phyloP scores from a whole-genome alignment of 2,888 invertebrate genomes.

The Lochmaea crataegi region DNA sequence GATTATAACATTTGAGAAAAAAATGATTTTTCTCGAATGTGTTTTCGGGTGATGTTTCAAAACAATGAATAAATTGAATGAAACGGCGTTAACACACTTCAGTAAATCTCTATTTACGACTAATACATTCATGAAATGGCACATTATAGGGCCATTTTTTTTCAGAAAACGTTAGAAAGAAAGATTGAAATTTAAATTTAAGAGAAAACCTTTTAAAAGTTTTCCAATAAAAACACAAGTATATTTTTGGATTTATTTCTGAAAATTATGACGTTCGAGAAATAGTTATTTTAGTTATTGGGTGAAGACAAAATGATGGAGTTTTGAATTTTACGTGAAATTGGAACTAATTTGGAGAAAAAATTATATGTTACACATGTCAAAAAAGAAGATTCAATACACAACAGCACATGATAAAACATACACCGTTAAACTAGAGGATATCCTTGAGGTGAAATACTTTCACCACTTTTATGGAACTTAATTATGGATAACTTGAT shows the following conservation, averaged over 20 bases:
- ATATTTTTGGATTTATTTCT: neutral
- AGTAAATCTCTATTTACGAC: constrained; percentile 8
- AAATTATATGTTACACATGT: too few relatives aligned
- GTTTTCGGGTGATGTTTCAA: neutral
- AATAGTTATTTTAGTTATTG: too few relatives aligned
- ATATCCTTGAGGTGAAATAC: too few relatives aligned
- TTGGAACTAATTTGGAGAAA: too few relatives aligned
- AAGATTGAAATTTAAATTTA: constrained; percentile 1
- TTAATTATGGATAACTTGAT: too few relatives aligned
- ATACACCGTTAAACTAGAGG: too few relatives aligned
- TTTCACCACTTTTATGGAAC: too few relatives aligned
- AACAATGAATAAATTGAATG: neutral
- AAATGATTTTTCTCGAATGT: neutral
- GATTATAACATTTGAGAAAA: neutral
- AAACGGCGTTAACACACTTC: neutral
- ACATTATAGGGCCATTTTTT: neutral
- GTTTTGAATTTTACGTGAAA: too few relatives aligned
- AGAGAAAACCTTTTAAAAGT: neutral
- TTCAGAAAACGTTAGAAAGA: neutral
- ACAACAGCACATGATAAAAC: too few relatives aligned
- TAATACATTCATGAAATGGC: constrained; percentile 4
- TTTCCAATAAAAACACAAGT: constrained; percentile 8
- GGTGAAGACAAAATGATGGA: too few relatives aligned
- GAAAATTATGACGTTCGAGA: too few relatives aligned
- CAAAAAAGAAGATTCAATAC: too few relatives aligned